Percentiles rank a stretch among this genome's conserved stretches.
These are phyloP conservation scores for Melinopterus prodromus DNA, from an alignment of 2,888 invertebrate species.

Conservation along the genomic window DNA sequence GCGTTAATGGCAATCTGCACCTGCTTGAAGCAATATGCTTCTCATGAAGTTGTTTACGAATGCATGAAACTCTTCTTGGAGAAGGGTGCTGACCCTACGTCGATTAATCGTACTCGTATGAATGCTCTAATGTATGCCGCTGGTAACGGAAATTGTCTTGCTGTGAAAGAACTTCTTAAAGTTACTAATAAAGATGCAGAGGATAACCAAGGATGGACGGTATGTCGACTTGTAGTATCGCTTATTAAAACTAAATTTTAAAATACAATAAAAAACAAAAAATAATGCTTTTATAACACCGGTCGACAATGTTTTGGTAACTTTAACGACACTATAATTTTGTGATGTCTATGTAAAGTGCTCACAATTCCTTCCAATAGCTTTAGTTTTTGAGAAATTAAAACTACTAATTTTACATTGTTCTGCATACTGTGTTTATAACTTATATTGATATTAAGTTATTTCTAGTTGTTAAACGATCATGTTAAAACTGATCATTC, in stretches of 20 bases:
- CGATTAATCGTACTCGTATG: constrained; percentile 66
- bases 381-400: too few species aligned
- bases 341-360: too few species aligned
- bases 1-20: constrained; percentile 71
- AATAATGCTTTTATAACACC: too few species aligned
- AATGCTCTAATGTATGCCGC: constrained; percentile 73
- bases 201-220: constrained; percentile 71
- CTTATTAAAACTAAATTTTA: background rate
- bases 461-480: too few species aligned
- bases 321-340: too few species aligned
- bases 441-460: too few species aligned
- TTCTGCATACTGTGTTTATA: too few species aligned
- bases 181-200: constrained; percentile 65
- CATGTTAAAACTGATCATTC: too few species aligned
- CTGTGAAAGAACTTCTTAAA: constrained; percentile 65
- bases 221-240: constrained; percentile 53
- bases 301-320: too few species aligned
- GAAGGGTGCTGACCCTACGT: constrained; percentile 64
- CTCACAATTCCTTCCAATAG: too few species aligned
- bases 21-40: constrained; percentile 62
- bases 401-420: too few species aligned
- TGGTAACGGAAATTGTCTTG: constrained; percentile 62
- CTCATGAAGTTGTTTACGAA: constrained; percentile 60
- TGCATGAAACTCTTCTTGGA: constrained; percentile 61
- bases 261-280: background rate